Percentiles rank a stretch among this genome's conserved stretches.
Conservation (phyloP, 2,797 vertebrate genomes). For the Hemitrygon akajei region DNA sequence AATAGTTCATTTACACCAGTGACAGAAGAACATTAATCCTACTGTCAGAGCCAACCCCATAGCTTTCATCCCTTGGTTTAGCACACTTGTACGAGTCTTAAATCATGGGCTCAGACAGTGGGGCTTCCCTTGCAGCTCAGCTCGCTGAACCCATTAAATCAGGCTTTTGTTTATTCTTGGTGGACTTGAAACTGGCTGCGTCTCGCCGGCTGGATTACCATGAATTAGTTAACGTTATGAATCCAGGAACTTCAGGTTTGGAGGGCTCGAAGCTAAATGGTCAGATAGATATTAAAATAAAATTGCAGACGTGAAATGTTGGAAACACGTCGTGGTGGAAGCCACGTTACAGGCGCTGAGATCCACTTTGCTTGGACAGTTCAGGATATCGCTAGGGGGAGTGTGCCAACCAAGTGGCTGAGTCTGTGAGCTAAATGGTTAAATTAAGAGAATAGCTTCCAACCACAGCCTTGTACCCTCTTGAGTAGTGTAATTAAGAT, state of each 20-base stretch:
- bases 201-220: background rate
- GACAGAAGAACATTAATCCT: background rate
- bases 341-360: background rate
- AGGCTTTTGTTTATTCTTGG: background rate
- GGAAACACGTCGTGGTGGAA: background rate
- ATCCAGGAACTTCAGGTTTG: background rate
- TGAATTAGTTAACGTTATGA: background rate
- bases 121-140: background rate
- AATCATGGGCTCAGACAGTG: background rate
- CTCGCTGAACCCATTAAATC: background rate
- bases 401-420: background rate
- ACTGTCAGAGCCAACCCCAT: background rate
- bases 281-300: background rate
- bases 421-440: too few species aligned
- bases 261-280: background rate
- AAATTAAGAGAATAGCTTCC: too few species aligned
- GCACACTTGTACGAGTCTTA: background rate
- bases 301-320: background rate
- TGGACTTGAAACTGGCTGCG: background rate
- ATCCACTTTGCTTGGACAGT: background rate
- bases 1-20: background rate
- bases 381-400: background rate
- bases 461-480: too few species aligned
- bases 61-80: background rate
- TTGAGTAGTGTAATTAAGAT: too few species aligned